Evolutionary conservation across 2,113 vertebrate genomes (phyloP).

Genomic region (Vireo altiloquus): DNA sequence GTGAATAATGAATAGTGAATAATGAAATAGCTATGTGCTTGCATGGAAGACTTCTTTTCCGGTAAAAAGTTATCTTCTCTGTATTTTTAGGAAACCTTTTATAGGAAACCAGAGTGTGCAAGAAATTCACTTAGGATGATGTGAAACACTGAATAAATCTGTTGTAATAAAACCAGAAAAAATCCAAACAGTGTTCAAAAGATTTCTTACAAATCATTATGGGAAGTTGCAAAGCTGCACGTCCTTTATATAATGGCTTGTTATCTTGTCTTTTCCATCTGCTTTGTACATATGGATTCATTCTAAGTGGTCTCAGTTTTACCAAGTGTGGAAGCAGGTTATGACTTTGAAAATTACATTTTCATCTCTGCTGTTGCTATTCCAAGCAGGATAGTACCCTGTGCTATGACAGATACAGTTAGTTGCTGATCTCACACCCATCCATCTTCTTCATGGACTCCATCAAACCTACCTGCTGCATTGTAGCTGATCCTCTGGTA

Average conservation of each 20-base stretch:
- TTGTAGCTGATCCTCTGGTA: neutral
- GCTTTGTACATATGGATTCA: neutral
- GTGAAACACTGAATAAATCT: neutral
- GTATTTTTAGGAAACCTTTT: neutral
- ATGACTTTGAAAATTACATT: neutral
- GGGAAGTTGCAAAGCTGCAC: neutral
- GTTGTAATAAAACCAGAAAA: neutral
- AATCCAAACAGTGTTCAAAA: rapidly evolving
- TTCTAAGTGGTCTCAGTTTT: neutral
- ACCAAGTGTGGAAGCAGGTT: neutral
- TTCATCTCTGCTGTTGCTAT: neutral
- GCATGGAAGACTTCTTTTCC: neutral
- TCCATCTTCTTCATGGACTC: neutral
- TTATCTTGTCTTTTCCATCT: neutral
- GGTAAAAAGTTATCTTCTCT: neutral
- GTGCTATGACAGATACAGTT: neutral
- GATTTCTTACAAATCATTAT: neutral
- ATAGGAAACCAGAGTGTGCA: neutral
- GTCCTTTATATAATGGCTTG: neutral
- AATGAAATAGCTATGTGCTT: neutral
- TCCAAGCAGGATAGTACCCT: neutral
- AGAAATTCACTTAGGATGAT: neutral
- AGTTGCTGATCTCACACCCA: neutral
- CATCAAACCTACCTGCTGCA: neutral
- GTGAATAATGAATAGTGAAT: neutral